Percentiles rank a stretch among this genome's conserved stretches.
These are phyloP conservation scores for Cepaea nemoralis DNA, from an alignment of 1,140 invertebrate species.

Conservation along the genomic window DNA sequence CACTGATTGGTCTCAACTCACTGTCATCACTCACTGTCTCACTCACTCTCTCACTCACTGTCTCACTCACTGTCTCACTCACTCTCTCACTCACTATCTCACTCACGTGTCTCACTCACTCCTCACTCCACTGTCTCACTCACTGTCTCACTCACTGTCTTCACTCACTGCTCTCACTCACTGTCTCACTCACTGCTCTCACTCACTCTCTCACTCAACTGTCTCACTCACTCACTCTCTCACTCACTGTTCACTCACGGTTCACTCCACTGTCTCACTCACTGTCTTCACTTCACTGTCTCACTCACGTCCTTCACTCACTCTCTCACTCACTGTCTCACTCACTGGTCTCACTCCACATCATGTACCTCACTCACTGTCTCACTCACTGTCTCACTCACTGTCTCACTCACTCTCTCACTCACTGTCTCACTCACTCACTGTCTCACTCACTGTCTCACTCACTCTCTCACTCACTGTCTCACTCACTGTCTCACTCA, in stretches of 20 bases:
- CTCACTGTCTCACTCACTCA: slow-evolving; percentile 3
- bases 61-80: slow-evolving; percentile 9
- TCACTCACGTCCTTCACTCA: background rate
- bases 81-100: background rate
- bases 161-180: background rate
- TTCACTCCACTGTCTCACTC: slow-evolving; percentile 8
- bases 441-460: slow-evolving; percentile 19
- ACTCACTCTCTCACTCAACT: background rate
- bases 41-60: background rate
- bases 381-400: background rate
- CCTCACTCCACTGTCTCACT: background rate
- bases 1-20: too few species aligned
- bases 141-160: background rate
- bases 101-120: background rate
- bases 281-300: background rate
- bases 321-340: background rate
- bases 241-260: background rate
- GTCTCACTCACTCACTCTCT: slow-evolving; percentile 14
- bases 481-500: background rate
- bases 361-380: slow-evolving; percentile 3
- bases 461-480: slow-evolving; percentile 3
- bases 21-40: slow-evolving; percentile 3
- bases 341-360: background rate
- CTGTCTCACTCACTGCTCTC: too few species aligned
- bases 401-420: background rate